Evolutionary conservation across 2,113 vertebrate genomes (phyloP).

Genomic region (Turnix velox): DNA sequence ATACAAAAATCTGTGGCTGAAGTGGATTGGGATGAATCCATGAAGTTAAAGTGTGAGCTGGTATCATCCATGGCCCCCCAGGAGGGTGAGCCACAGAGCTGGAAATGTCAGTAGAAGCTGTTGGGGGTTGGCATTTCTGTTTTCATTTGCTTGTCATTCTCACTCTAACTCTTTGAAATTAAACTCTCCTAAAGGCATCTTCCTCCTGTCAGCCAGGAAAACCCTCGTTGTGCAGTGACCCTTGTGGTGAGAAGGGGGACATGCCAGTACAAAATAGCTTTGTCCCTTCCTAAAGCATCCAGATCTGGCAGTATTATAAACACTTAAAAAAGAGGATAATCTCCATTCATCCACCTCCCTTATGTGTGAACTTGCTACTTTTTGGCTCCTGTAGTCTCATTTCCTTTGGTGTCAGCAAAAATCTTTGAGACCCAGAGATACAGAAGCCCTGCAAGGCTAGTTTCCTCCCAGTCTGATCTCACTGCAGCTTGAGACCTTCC

Average conservation of each 20-base stretch:
- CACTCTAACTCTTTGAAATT: not conserved
- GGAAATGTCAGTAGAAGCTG: not conserved
- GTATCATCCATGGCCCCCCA: not conserved
- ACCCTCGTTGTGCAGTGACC: not conserved
- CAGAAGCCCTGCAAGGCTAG: not conserved
- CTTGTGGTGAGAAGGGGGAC: not conserved
- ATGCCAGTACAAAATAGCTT: not conserved
- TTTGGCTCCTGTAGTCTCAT: not conserved
- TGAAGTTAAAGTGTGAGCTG: not conserved
- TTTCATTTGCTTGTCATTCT: not conserved
- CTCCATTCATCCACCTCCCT: not conserved
- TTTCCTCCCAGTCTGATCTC: not conserved
- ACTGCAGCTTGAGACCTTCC: not conserved
- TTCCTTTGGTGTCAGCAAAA: not conserved
- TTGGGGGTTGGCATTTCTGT: not conserved
- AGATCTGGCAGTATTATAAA: not conserved
- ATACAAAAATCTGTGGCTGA: not conserved
- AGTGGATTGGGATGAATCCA: not conserved
- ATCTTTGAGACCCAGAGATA: not conserved
- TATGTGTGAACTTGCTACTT: not conserved
- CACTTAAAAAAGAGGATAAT: not conserved
- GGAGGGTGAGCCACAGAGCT: not conserved
- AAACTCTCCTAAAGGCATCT: not conserved
- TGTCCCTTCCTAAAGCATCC: not conserved
- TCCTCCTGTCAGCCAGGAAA: not conserved